A percentile compares a stretch with the other conserved stretches of the same genome.
These are phyloP conservation scores for Chaetogeoica ovagalla DNA, from an alignment of 2,888 invertebrate genomes.

Conservation along the genomic window DNA sequence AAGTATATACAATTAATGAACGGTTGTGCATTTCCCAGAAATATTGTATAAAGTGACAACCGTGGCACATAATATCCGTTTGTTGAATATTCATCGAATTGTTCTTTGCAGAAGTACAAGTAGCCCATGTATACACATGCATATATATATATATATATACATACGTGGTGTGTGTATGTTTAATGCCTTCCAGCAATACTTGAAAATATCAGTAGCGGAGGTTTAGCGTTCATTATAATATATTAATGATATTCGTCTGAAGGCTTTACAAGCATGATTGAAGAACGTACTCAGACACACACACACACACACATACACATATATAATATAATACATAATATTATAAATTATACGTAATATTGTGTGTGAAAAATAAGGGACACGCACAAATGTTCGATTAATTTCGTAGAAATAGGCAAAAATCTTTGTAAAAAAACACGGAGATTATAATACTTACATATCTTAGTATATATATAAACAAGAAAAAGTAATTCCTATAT, in stretches of 20 bases:
- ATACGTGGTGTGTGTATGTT: conserved; percentile 8
- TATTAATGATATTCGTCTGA: conserved; percentile 32
- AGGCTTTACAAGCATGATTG: conserved; percentile 17
- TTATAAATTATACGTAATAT: too few relatives aligned
- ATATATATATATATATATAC: too few relatives aligned
- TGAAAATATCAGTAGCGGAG: conserved; percentile 31
- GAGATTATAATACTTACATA: too few relatives aligned
- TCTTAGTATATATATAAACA: too few relatives aligned
- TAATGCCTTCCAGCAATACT: conserved; percentile 33
- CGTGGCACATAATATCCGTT: conserved; percentile 9
- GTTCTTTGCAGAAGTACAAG: conserved; percentile 10
- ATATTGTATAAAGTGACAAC: conserved; percentile 2
- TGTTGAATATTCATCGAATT: conserved; percentile 45
- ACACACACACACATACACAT: too few relatives aligned
- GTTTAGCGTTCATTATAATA: conserved; percentile 45
- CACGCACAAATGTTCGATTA: neutral
- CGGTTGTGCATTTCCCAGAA: conserved; percentile 12
- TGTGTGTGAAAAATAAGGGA: neutral
- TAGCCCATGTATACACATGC: neutral
- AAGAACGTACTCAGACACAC: neutral
- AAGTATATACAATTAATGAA: neutral
- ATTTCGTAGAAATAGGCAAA: too few relatives aligned
- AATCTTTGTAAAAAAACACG: too few relatives aligned
- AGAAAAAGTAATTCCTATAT: too few relatives aligned
- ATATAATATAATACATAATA: neutral